Evolutionary conservation across 2,888 invertebrate species (phyloP).

Genomic region (Tyria jacobaeae): DNA sequence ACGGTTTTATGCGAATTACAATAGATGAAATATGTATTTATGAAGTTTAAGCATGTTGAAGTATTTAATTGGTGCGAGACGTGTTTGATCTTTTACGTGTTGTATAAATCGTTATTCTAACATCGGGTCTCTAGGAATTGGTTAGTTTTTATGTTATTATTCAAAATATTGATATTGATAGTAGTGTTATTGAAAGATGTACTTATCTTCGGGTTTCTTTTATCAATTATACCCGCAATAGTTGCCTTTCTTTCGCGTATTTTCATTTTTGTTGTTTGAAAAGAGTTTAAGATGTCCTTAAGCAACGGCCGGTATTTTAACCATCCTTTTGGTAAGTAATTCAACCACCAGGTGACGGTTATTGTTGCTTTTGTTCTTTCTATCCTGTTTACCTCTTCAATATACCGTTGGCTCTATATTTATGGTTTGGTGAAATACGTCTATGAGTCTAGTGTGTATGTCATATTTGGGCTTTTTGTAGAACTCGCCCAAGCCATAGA

Average conservation of each 20-base stretch:
- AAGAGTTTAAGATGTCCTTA: background rate
- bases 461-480: background rate
- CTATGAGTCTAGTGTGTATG: background rate
- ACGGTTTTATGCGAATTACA: background rate
- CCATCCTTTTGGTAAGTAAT: background rate
- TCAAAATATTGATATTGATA: background rate
- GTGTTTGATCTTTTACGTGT: background rate
- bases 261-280: background rate
- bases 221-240: background rate
- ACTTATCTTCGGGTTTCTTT: background rate
- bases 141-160: background rate
- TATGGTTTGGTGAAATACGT: background rate
- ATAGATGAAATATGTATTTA: too few species aligned
- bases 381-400: background rate
- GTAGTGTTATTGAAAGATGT: background rate
- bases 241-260: too few species aligned
- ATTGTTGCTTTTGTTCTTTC: background rate
- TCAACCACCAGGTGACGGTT: background rate
- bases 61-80: background rate
- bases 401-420: background rate
- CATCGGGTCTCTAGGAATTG: too few species aligned
- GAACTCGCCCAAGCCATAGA: background rate
- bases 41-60: constrained; percentile 1
- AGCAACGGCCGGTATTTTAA: too few species aligned
- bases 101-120: too few species aligned